phyloP scores from a whole-genome alignment of 53 echinoderm and acorn worm species.

The Holothuria leucospilota region DNA sequence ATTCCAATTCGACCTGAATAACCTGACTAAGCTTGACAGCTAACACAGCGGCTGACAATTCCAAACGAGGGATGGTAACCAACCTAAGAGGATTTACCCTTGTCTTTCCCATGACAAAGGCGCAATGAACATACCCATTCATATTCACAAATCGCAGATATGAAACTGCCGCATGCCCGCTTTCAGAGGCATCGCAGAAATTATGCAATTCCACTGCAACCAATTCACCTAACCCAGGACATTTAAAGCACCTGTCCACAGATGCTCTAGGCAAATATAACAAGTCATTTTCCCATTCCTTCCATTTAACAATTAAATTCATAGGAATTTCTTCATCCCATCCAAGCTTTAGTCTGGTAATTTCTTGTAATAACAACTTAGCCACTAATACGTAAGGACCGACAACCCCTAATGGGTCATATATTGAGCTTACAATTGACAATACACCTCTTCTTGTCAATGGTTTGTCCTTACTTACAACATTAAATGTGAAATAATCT shows the following conservation, averaged over 20 bases:
- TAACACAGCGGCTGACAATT: too few species aligned
- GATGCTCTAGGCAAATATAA: slow-evolving; percentile 10
- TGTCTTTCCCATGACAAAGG: too few species aligned
- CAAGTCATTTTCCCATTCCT: slow-evolving; percentile 39
- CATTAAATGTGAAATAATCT: slow-evolving; percentile 59
- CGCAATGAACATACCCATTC: too few species aligned
- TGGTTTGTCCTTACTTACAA: slow-evolving; percentile 22
- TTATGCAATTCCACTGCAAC: background rate
- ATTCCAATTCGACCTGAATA: too few species aligned
- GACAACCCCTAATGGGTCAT: slow-evolving; percentile 70
- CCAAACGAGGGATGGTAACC: too few species aligned
- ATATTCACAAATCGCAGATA: too few species aligned
- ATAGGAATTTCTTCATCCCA: slow-evolving; percentile 67
- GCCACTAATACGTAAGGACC: slow-evolving; percentile 64
- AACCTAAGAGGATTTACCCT: too few species aligned
- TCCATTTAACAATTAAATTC: slow-evolving; percentile 30
- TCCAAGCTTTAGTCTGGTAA: slow-evolving; percentile 49
- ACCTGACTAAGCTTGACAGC: too few species aligned
- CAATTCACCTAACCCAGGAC: slow-evolving; percentile 24
- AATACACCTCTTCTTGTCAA: slow-evolving; percentile 69
- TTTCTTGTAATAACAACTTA: slow-evolving; percentile 62
- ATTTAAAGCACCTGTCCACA: slow-evolving; percentile 53
- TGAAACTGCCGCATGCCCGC: too few species aligned
- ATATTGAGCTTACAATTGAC: slow-evolving; percentile 62
- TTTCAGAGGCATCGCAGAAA: too few species aligned